Evolutionary conservation across 2,888 invertebrate genomes (phyloP), one percentile per base, ranked within the genome.

Genomic region (Shargacucullia verbasci): DNA sequence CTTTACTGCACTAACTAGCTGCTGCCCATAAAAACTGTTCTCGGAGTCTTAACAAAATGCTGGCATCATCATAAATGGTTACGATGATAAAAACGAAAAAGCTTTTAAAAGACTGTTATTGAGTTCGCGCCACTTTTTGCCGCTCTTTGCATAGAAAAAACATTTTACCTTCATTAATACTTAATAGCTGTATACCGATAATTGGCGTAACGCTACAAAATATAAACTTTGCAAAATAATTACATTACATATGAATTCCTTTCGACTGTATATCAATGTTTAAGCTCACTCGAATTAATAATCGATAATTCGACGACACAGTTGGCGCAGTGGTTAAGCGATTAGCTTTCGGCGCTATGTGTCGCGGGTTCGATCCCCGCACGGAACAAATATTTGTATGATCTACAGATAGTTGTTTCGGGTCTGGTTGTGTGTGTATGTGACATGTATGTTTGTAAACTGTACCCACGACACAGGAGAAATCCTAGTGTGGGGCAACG

Each of bases 61-160:
- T 38, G 31, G 13, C 60, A 40, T 39, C 44, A 20, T 50, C 47
- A 44, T 45, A 60, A 49, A 67, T 56, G 54, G 46, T 59, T 65
- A 54, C 14, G 15, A 43, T 12, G n/a, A 15, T 14, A 33, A 39
- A 52, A 40, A 41, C 1, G 6, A 47, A 46, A 61, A 31, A 35
- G 53, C 53, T 54, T 52, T 34, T 44, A 62, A 58, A 54, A 54
- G 49, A 37, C 48, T 53, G 45, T 45, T 35, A 35, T 44, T 33
- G 35, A 39, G 39, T 41, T 14, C 14, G 13, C 31, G 34, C 27
- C 27, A 43, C 20, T 58, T 58, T 39, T 68, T 53, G 35, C 39
- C 20, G 41, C 48, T 25, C 29, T 48, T 35, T 54, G 44, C 38
- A 11, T 35, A 8, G 25, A 38, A 47, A 48, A 43, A 58, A 49